Conservation (phyloP, 1,140 invertebrate species). For the Brachionus rubens region DNA sequence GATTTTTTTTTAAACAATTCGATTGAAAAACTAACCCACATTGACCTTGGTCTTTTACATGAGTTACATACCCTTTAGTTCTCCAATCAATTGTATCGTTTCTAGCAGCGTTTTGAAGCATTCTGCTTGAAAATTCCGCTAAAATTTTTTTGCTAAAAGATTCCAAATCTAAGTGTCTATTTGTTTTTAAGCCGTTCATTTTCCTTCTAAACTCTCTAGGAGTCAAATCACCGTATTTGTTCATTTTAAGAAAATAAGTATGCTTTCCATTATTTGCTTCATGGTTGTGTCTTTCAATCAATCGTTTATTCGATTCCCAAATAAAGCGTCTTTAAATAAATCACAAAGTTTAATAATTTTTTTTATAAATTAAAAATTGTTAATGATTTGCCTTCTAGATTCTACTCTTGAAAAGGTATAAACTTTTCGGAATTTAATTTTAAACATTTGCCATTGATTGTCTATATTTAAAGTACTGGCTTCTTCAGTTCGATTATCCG, state of each 20-base stretch:
- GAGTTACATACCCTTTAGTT: slow-evolving; percentile 10
- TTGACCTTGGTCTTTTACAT: slow-evolving; percentile 17
- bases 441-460: slow-evolving; percentile 23
- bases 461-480: background rate
- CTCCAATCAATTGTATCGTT: slow-evolving; percentile 42
- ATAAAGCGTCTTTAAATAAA: background rate
- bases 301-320: background rate
- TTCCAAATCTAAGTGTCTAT: background rate
- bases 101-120: slow-evolving; percentile 2
- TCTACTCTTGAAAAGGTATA: slow-evolving; percentile 1
- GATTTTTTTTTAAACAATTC: background rate
- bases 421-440: background rate
- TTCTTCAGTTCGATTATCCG: background rate
- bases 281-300: background rate
- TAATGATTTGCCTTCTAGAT: background rate
- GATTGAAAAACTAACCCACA: background rate
- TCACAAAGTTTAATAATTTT: background rate
- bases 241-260: slow-evolving; percentile 19
- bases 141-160: slow-evolving; percentile 9
- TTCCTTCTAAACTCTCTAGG: slow-evolving; percentile 7
- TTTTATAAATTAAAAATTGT: background rate
- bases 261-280: background rate
- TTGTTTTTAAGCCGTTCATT: background rate
- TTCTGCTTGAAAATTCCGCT: background rate
- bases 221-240: slow-evolving; percentile 35